Percentiles rank a stretch among this genome's conserved stretches.
phyloP scores from a whole-genome alignment of 2,888 invertebrate genomes.

The Schrankia costaestrigalis region DNA sequence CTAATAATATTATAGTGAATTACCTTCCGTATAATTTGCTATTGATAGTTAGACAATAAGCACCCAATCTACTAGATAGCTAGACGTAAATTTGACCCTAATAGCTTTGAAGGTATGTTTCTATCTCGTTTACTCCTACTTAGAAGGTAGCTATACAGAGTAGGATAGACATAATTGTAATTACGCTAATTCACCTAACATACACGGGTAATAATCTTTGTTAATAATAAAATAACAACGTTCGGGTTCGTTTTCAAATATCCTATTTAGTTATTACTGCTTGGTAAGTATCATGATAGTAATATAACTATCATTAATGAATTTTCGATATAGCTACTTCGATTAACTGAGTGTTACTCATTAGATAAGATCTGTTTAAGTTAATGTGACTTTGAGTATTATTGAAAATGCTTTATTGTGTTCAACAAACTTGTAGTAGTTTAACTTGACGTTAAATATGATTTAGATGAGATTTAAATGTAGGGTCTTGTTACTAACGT shows the following conservation, averaged over 20 bases:
- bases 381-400: too few species aligned
- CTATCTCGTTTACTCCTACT: constrained; percentile 13
- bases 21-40: constrained; percentile 23
- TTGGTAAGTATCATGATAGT: too few species aligned
- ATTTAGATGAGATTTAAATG: too few species aligned
- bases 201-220: constrained; percentile 17
- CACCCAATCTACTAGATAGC: constrained; percentile 32
- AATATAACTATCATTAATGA: too few species aligned
- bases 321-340: too few species aligned
- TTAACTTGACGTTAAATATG: too few species aligned
- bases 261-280: too few species aligned
- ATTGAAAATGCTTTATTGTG: too few species aligned
- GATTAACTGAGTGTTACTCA: too few species aligned
- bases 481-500: too few species aligned
- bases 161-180: constrained; percentile 13
- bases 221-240: constrained; percentile 11
- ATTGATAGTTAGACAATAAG: constrained; percentile 35
- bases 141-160: neutral
- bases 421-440: too few species aligned
- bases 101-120: constrained; percentile 10
- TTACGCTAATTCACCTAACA: constrained; percentile 28
- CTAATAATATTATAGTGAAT: constrained; percentile 22
- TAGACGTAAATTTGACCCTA: constrained; percentile 27
- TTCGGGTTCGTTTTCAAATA: constrained; percentile 6
- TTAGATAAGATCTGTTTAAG: too few species aligned